phyloP scores from a whole-genome alignment of 2,113 vertebrate species.

The Protomyctophum bolini region DNA sequence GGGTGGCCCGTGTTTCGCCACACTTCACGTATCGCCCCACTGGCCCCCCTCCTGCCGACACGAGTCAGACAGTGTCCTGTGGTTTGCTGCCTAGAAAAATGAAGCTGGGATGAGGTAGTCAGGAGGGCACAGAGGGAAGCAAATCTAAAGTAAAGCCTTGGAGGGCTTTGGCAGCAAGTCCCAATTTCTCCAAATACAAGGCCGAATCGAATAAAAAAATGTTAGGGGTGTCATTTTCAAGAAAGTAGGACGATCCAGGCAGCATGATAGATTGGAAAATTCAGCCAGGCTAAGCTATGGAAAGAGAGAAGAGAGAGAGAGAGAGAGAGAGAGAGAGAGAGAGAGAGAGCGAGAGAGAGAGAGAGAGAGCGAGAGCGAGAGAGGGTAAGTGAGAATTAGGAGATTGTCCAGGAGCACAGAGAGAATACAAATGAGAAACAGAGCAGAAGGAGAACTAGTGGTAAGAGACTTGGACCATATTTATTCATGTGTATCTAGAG shows the following conservation, averaged over 20 bases:
- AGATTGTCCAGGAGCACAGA: no score
- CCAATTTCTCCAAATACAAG: neutral
- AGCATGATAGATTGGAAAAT: constrained; percentile 4
- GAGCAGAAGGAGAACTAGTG: no score
- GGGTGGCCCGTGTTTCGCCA: neutral
- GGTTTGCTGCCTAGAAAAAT: neutral
- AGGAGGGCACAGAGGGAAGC: neutral
- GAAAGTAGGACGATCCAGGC: neutral
- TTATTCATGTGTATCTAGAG: no score
- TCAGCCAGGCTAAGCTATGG: neutral
- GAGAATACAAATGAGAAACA: no score
- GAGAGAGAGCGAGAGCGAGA: no score
- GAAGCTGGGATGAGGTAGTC: neutral
- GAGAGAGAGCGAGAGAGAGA: no score
- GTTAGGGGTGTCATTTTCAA: neutral
- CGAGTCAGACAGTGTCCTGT: neutral
- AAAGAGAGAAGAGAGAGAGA: neutral
- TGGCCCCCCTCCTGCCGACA: neutral
- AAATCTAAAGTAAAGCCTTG: constrained; percentile 1
- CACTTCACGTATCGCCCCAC: neutral
- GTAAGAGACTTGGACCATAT: no score
- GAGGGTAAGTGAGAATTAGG: no score
- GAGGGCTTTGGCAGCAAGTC: neutral
- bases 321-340: neutral
- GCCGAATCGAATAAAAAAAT: neutral